A percentile compares a stretch with the other conserved stretches of the same genome.
Conservation (phyloP, 2,797 vertebrate genomes). For the Sebastolobus altivelis region DNA sequence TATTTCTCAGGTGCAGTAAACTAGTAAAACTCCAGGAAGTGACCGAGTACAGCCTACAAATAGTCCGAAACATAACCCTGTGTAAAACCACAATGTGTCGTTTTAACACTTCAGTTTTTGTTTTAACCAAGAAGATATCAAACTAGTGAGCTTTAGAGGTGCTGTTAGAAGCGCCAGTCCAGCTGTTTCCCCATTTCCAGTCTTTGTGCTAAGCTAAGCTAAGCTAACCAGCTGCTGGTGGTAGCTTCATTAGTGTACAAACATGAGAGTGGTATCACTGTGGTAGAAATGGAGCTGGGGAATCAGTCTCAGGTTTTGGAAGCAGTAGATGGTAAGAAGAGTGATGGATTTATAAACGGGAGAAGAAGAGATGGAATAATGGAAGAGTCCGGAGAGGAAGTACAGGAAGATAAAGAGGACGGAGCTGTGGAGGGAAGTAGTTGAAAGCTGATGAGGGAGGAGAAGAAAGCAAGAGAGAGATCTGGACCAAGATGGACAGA, state of each 20-base stretch:
- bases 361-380: slow-evolving; percentile 2
- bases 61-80: too few relatives aligned
- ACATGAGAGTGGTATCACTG: neutral
- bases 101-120: too few relatives aligned
- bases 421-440: neutral
- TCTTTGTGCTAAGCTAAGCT: neutral
- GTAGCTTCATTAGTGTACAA: neutral
- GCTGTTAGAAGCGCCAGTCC: neutral
- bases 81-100: too few relatives aligned
- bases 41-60: neutral
- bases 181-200: neutral
- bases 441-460: neutral
- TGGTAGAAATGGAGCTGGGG: neutral
- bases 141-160: neutral
- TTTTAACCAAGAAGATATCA: neutral
- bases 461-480: neutral
- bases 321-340: slow-evolving; percentile 4
- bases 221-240: neutral
- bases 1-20: neutral
- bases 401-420: slow-evolving; percentile 3
- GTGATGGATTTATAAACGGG: neutral
- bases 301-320: neutral
- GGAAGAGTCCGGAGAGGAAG: slow-evolving; percentile 12
- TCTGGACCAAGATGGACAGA: slow-evolving; percentile 4
- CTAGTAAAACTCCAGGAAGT: neutral